Base-by-base conservation (phyloP, 2,113 vertebrate genomes). In the Rhinichthys klamathensis region DNA sequence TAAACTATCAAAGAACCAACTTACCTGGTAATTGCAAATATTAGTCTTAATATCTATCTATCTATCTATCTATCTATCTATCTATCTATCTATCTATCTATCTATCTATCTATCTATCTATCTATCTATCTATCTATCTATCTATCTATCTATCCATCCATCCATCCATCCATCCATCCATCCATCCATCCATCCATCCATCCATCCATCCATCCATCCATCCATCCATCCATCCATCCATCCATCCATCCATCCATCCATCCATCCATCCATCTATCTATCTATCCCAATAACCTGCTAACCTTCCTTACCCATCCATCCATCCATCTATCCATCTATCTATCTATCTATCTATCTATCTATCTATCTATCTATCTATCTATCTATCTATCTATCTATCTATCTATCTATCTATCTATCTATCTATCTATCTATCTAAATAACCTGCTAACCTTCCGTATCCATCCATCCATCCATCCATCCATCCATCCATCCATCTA, bases 71-170 rank as follows among this genome's bases (percentile, higher is more conserved):
- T 2, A 16, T 63, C 60, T 27, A 63, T 63, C 60, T 13, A 27
- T 63, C 60, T 4, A 12, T 27, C 12, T 30, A 13, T 65, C 61
- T 16, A 12, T 30, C 27, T 18, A 11, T 18, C 61, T 65, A 30
- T 67, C 27, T 32, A 16, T 65, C 2, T 7, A 16, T 27, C 60
- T 27, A 63, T 63, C 60, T 13, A 27, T 63, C 60, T 4, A 12
- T 27, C 25, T 16, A 13, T 65, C 27, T 30, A 12, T 58, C 16
- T 0, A 58, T 58, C 21, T 0, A n/a, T n/a, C 56, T 0, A 58
- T n/a, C 2, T 0, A 58, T n/a, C 18, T 0, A 23, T 58, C 4
- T 0, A 6, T 58, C 18, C 1, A 6, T 58, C 54, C 1, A 6
- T 21, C 18, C 18, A 23, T 23, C 54, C 5, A 23, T 58, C 4